A percentile compares a stretch with the other conserved stretches of the same genome.
These are phyloP conservation scores for Bucco capensis DNA, from an alignment of 2,113 vertebrate genomes.

Conservation along the genomic window DNA sequence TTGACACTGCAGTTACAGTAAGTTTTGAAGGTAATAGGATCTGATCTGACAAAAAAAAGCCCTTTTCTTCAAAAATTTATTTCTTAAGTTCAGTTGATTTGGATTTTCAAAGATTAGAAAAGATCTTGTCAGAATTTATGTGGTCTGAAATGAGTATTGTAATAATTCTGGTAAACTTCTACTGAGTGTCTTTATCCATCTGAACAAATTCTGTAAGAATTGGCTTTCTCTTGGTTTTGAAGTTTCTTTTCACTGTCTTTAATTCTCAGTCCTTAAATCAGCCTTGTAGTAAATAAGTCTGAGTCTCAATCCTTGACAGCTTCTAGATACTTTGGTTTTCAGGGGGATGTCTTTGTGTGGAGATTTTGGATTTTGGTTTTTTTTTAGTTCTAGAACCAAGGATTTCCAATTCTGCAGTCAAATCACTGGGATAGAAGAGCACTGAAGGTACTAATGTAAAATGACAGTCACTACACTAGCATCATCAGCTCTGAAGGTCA, in stretches of 20 bases:
- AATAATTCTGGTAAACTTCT: neutral
- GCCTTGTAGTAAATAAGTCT: neutral
- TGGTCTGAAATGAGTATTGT: neutral
- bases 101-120: neutral
- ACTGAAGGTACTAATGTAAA: fast-evolving
- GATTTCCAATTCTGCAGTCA: neutral
- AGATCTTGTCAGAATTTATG: neutral
- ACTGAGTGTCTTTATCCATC: neutral
- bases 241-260: neutral
- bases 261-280: neutral
- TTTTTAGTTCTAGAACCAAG: neutral
- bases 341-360: neutral
- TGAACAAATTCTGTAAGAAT: neutral
- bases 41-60: neutral
- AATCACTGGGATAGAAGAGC: neutral
- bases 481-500: neutral
- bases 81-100: neutral
- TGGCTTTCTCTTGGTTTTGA: neutral
- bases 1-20: neutral
- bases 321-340: neutral
- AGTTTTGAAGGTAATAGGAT: neutral
- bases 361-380: neutral
- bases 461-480: neutral
- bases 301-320: neutral
- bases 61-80: neutral